phyloP scores from a whole-genome alignment of 2,797 vertebrate genomes.

The Pipistrellus nathusii region DNA sequence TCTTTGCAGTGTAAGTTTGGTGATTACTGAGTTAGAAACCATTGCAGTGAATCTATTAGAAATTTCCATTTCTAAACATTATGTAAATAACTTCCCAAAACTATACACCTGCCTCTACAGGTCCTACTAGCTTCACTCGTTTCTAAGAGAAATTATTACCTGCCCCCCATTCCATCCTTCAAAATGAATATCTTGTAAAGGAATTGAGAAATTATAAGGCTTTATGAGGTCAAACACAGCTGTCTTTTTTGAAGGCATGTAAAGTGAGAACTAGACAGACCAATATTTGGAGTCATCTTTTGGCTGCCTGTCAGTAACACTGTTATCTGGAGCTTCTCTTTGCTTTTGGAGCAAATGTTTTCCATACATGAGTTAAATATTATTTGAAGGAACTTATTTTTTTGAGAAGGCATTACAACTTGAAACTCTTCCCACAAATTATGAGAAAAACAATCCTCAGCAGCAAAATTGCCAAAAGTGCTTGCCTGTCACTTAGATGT shows the following conservation, averaged over 20 bases:
- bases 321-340: neutral
- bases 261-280: neutral
- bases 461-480: neutral
- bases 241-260: neutral
- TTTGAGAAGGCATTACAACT: neutral
- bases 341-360: neutral
- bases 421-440: neutral
- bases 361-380: neutral
- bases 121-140: too few relatives aligned
- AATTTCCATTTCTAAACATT: too few relatives aligned
- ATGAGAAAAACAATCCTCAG: neutral
- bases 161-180: too few relatives aligned
- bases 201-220: too few relatives aligned
- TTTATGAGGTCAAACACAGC: neutral
- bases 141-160: too few relatives aligned
- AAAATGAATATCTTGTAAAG: too few relatives aligned
- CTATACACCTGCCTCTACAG: too few relatives aligned
- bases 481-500: neutral
- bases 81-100: too few relatives aligned
- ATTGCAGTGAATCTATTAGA: too few relatives aligned
- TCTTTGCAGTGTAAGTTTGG: too few relatives aligned
- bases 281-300: neutral
- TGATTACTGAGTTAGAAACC: too few relatives aligned
- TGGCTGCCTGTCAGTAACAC: neutral
- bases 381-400: neutral